Base-by-base conservation (phyloP, 2,888 invertebrate species). In the Drosophila quinaria region DNA sequence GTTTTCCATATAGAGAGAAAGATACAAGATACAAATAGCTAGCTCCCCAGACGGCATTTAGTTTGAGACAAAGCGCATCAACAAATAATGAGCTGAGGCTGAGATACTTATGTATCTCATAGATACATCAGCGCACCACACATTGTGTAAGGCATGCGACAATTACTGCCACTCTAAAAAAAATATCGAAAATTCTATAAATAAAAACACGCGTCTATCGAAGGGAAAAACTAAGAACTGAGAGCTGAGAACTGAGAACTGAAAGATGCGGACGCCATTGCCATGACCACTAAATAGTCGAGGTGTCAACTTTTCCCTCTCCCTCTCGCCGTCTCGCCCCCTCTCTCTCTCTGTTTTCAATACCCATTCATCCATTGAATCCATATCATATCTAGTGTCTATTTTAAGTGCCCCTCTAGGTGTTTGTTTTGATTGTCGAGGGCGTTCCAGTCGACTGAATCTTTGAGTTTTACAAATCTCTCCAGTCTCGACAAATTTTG, bases 261-360 rank as follows among this genome's bases (percentile, higher is more conserved):
- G 25, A 25, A 8, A 29, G 29, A 29, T 29, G 63, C 56, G 39
- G 31, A 54, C 52, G 37, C 68, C 79, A 76, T 65, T 75, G 76
- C 76, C 77, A 80, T 58, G 77, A 77, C 80, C 77, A 80, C 63
- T 60, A 76, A 77, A 76, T 76, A 80, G 71, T 76, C 68, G 55
- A 77, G 70, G 77, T 77, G 80, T 77, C 77, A 80, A 76, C 61
- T 70, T 44, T 56, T 10, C 19, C 54, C 13, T 5, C 31, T 2
- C 11, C 4, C 11, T 31, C n/a, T n/a, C n/a, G n/a, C n/a, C n/a
- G n/a, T n/a, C n/a, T n/a, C n/a, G n/a, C n/a, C n/a, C n/a, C n/a
- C n/a, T 31, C 17, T 1, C 25, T 13, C 70, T 49, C 51, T 6
- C 37, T 35, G 56, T 44, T 47, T 15, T 29, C 4, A 31, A 3